Evolutionary conservation across 2,888 invertebrate species (phyloP).

Genomic region (Ellobium chinense): DNA sequence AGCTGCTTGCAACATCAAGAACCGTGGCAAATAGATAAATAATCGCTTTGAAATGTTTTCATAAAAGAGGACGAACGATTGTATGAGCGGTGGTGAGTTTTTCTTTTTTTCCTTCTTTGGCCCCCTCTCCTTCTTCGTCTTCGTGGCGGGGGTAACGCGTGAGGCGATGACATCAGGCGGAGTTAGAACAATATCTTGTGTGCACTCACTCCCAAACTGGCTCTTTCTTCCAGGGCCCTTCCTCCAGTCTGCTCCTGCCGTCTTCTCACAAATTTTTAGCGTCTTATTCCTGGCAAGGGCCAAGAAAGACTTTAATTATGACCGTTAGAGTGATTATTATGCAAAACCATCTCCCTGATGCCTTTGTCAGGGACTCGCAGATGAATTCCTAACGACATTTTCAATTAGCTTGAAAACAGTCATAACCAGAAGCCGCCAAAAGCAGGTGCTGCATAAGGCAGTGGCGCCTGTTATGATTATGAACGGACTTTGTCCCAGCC

Average conservation of each 20-base stretch:
- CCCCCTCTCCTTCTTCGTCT: neutral
- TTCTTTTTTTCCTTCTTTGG: constrained; percentile 4
- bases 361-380: constrained; percentile 38
- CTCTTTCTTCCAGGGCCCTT: constrained; percentile 5
- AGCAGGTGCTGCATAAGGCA: constrained; percentile 29
- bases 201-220: constrained; percentile 19
- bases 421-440: constrained; percentile 28
- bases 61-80: constrained; percentile 28
- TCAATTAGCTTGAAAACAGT: constrained; percentile 39
- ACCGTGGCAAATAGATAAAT: constrained; percentile 47
- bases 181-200: constrained; percentile 22
- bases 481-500: constrained; percentile 14
- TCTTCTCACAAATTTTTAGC: constrained; percentile 20
- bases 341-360: constrained; percentile 34
- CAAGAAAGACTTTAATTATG: constrained; percentile 44
- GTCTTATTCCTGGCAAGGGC: neutral
- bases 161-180: constrained; percentile 33
- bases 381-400: constrained; percentile 44
- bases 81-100: constrained; percentile 7
- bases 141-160: constrained; percentile 14
- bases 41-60: constrained; percentile 42
- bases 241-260: neutral
- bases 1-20: constrained; percentile 41
- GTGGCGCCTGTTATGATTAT: constrained; percentile 35
- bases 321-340: constrained; percentile 46